Conservation (phyloP, 1,140 invertebrate species). For the Drosophila oshimai region DNA sequence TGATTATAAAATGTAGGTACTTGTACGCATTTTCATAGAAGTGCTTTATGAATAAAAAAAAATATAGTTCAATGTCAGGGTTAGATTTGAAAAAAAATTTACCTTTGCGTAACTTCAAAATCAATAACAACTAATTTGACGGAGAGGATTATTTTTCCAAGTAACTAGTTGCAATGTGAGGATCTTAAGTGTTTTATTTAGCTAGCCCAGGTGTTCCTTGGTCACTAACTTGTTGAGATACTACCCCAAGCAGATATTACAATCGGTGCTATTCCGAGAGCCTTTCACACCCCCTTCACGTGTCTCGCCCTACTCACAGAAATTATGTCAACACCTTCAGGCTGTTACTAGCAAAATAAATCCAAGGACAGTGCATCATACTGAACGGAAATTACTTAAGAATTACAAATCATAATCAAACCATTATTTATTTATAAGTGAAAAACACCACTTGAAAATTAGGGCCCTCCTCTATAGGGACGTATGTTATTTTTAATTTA, state of each 20-base stretch:
- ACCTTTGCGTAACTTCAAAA: not conserved
- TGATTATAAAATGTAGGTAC: too few species aligned
- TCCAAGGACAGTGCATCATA: not conserved
- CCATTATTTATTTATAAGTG: not conserved
- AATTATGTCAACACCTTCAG: conserved; percentile 26
- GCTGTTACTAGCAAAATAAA: conserved; percentile 11
- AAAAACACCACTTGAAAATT: conserved; percentile 20
- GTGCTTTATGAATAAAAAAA: not conserved
- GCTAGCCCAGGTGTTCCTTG: conserved; percentile 6
- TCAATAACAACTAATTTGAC: not conserved
- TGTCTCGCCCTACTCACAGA: not conserved
- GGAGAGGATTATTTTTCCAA: not conserved
- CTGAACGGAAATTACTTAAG: conserved; percentile 44
- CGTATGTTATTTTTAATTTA: too few species aligned
- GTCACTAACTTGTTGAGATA: conserved; percentile 23
- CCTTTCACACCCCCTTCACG: conserved; percentile 5
- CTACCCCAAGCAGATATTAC: conserved; percentile 5
- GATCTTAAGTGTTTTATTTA: conserved; percentile 15
- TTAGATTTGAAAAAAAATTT: not conserved
- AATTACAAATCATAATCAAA: conserved; percentile 22
- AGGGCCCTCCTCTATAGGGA: too few species aligned
- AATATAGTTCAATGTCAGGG: not conserved
- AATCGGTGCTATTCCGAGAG: not conserved
- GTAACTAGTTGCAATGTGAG: not conserved
- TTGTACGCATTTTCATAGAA: too few species aligned